Evolutionary conservation across 1,140 invertebrate species (phyloP).

Genomic region (Ceratina calcarata): DNA sequence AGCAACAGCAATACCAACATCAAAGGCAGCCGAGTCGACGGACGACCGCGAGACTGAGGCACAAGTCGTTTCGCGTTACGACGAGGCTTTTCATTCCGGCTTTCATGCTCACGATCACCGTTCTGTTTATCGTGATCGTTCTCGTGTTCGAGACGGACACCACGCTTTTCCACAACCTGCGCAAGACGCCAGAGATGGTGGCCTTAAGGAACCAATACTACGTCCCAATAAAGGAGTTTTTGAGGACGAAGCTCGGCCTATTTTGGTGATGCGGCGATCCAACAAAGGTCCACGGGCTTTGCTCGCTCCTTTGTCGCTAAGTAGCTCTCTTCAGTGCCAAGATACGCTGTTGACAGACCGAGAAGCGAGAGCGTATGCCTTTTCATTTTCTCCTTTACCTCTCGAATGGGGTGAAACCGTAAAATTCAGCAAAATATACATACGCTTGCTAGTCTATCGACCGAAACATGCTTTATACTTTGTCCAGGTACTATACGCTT

Average conservation of each 20-base stretch:
- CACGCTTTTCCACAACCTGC: constrained; percentile 84
- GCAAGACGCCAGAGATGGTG: constrained; percentile 90
- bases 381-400: neutral
- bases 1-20: constrained; percentile 53
- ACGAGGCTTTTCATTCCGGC: constrained; percentile 87
- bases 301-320: constrained; percentile 55
- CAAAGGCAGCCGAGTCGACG: constrained; percentile 44
- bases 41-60: constrained; percentile 57
- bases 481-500: no score
- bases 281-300: no score
- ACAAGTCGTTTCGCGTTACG: constrained; percentile 78
- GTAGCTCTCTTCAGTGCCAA: constrained; percentile 62
- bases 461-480: no score
- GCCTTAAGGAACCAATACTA: constrained; percentile 90
- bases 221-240: constrained; percentile 89
- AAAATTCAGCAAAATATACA: no score
- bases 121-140: constrained; percentile 84
- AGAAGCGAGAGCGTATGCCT: constrained; percentile 9
- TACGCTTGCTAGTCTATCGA: no score
- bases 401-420: no score
- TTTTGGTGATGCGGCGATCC: constrained; percentile 73
- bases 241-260: constrained; percentile 81
- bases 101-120: constrained; percentile 85
- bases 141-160: constrained; percentile 89
- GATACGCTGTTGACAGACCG: constrained; percentile 44